Conservation (phyloP, 2,797 vertebrate species). For the Myotis pilosus region DNA sequence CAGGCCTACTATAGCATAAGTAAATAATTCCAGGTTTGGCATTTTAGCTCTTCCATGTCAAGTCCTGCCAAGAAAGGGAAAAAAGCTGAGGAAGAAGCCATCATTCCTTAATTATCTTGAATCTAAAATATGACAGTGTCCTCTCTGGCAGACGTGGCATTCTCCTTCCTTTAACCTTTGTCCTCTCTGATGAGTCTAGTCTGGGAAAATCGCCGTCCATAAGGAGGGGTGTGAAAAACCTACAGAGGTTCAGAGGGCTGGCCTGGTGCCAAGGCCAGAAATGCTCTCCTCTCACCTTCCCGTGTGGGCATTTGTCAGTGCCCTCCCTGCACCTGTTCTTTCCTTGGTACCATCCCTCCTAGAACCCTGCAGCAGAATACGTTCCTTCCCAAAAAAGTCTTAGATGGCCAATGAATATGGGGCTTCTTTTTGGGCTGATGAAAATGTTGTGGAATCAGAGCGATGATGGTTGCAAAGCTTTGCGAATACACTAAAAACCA, state of each 20-base stretch:
- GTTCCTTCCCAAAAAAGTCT: not conserved
- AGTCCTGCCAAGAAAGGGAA: not conserved
- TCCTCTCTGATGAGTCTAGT: not conserved
- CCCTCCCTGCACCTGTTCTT: not conserved
- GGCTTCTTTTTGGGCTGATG: not conserved
- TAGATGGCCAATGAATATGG: not conserved
- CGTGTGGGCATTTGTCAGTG: not conserved
- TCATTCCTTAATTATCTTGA: constrained; percentile 30
- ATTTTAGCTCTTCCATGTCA: not conserved
- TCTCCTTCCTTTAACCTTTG: not conserved
- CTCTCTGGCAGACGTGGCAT: not conserved
- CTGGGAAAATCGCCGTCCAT: not conserved
- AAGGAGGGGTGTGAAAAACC: not conserved
- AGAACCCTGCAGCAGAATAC: not conserved
- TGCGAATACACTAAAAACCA: not conserved
- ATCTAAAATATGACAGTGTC: not conserved
- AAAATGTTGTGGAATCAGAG: not conserved
- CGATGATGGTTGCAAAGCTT: not conserved
- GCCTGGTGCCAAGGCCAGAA: not conserved
- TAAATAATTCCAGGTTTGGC: constrained; percentile 17
- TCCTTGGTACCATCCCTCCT: not conserved
- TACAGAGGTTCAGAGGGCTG: not conserved
- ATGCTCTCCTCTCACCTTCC: not conserved
- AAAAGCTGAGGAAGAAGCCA: not conserved
- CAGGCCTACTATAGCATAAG: not conserved